Evolutionary conservation across 2,888 invertebrate species (phyloP), one percentile per base, ranked within the genome.

Genomic region (Pammene fasciana): DNA sequence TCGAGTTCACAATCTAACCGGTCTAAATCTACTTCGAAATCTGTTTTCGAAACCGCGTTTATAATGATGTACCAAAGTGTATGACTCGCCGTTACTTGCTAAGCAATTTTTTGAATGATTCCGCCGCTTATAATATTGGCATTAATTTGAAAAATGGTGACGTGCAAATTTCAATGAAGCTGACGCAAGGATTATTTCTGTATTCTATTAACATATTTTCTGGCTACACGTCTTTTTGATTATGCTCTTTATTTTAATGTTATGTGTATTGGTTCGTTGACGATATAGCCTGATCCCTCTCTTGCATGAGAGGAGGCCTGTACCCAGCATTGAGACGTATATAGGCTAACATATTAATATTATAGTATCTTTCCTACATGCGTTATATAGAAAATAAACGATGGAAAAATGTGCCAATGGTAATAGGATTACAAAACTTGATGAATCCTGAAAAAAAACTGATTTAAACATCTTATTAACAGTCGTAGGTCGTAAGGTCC

Each of bases 141-240:
- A 65, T 70, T 70, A 60, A 65, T 65, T 65, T 60, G 48, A 52
- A 60, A n/a, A 36, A 60, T 54, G 34, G 38, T 56, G 26, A 55
- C 62, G 18, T 38, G 55, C 60, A 59, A 59, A 57, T 68, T 62
- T 68, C 7, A 18, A 64, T 64, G 41, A 9, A 4, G 57, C 64
- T 50, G 36, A 64, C 18, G 43, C 36, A 34, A 34, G n/a, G 41
- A 50, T 57, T 68, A 48, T 43, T 9, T 34, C 34, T 50, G 41
- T 26, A 14, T 57, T 14, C 36, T n/a, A 41, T 9, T 50, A 16
- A 43, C 41, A 43, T 36, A 60, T 11, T 38, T 9, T 60, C 65
- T 45, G 64, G 34, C 9, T 34, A n/a, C 55, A 36, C 34, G 45
- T 55, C 54, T 18, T 65, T 59, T 52, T 14, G 59, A 52, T 43